Evolutionary conservation across 2,888 invertebrate genomes (phyloP).

Genomic region (Branchipolynoe longqiensis): DNA sequence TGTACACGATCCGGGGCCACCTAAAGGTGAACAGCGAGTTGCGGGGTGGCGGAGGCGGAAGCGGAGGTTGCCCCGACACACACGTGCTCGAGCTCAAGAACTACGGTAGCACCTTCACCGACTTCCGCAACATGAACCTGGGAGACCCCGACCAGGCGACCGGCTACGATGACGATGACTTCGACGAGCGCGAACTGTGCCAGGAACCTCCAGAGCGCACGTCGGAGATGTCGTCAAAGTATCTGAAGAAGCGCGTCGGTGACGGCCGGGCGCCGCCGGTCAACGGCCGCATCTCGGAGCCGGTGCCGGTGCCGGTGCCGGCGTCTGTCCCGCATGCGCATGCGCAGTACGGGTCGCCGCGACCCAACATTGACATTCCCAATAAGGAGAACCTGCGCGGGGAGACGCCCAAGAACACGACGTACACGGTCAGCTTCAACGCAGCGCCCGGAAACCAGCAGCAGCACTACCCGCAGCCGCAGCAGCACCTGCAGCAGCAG

Average conservation of each 20-base stretch:
- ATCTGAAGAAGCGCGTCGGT: not conserved
- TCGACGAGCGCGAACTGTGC: slow-evolving; percentile 4
- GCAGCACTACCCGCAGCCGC: not conserved
- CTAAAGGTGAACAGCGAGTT: not conserved
- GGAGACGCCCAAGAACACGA: slow-evolving; percentile 34
- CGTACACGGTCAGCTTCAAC: slow-evolving; percentile 61
- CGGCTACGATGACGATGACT: not conserved
- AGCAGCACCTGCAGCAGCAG: not conserved
- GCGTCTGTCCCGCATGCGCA: not conserved
- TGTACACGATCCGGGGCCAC: not conserved
- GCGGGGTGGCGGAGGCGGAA: not conserved
- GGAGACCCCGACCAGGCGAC: slow-evolving; percentile 14
- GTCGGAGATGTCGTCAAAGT: slow-evolving; percentile 14
- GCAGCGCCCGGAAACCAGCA: not conserved
- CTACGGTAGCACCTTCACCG: slow-evolving; percentile 60
- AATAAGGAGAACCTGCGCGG: slow-evolving; percentile 19
- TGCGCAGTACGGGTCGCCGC: slow-evolving; percentile 35
- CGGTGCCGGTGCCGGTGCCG: not conserved
- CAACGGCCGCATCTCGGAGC: not conserved
- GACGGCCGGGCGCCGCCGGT: not conserved
- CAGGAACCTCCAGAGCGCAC: slow-evolving; percentile 37
- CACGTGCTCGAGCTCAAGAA: slow-evolving; percentile 11
- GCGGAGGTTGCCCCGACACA: too few relatives aligned
- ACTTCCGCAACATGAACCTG: slow-evolving; percentile 57
- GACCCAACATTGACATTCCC: slow-evolving; percentile 52